Evolutionary conservation across 1,140 invertebrate species (phyloP).

Genomic region (Psix sp.): DNA sequence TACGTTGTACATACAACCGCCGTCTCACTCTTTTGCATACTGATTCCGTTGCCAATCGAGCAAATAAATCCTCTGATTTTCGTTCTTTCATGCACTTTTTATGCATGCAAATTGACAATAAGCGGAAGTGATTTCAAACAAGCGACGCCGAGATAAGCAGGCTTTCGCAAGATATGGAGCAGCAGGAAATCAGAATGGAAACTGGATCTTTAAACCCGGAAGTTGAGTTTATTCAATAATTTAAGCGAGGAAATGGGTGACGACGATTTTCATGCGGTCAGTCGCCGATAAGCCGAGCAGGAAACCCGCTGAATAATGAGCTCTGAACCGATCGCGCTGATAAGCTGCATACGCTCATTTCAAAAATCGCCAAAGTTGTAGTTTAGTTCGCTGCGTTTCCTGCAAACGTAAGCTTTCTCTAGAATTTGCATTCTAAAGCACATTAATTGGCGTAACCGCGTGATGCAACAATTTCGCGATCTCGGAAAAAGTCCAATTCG

Average conservation of each 20-base stretch:
- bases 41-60: conserved; percentile 32
- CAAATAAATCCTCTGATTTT: conserved; percentile 56
- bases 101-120: neutral
- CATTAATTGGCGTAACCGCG: conserved; percentile 15
- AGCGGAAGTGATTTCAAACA: conserved; percentile 49
- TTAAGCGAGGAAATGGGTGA: neutral
- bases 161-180: conserved; percentile 58
- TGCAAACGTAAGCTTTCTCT: conserved; percentile 46
- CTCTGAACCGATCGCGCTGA: conserved; percentile 7
- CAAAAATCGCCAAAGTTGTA: conserved; percentile 23
- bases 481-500: neutral
- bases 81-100: conserved; percentile 1
- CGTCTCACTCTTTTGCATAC: neutral
- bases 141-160: conserved; percentile 35
- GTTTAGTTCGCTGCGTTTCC: conserved; percentile 26
- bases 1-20: too few species aligned
- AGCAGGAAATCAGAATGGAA: conserved; percentile 63
- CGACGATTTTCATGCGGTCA: neutral
- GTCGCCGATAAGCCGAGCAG: conserved; percentile 4
- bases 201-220: too few species aligned
- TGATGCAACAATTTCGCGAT: neutral
- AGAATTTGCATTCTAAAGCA: conserved; percentile 49
- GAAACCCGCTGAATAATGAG: conserved; percentile 15
- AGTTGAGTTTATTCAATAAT: too few species aligned
- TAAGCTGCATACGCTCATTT: neutral